Evolutionary conservation across 2,888 invertebrate species (phyloP), one percentile per base, ranked within the genome.

Genomic region (Latheticus oryzae): DNA sequence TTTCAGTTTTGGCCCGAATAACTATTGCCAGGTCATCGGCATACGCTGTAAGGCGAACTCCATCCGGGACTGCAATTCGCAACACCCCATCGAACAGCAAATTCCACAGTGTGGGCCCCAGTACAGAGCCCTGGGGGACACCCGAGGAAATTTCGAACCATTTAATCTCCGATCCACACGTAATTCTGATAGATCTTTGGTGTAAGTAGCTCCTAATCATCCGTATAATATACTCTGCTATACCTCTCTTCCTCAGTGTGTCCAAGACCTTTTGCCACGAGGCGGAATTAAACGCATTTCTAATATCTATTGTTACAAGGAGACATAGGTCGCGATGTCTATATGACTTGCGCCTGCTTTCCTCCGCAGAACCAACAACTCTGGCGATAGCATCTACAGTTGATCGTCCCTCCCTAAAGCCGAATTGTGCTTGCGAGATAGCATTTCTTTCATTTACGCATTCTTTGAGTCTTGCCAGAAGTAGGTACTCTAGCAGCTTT

Each of bases 1-100:
- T n/a, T n/a, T n/a, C n/a, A n/a, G n/a, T n/a, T n/a, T n/a, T n/a
- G n/a, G n/a, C n/a, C n/a, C n/a, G n/a, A n/a, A n/a, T n/a, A n/a
- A n/a, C n/a, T n/a, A 59, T 24, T 1, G 59, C 51, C 8, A 62
- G 40, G 37, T 62, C 62, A 16, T 62, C 58, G 0, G 60, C 57
- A 26, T 35, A 62, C 2, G 43, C 42, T 8, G 56, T 28, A 1
- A 28, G 7, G 8, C 30, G 9, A 3, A 37, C 21, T 3, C 38
- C 48, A 5, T 9, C 8, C 3, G 8, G 24, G 9, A 58, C n/a
- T 2, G 28, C 23, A 8, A 51, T 2, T 4, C 16, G 4, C 15
- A 58, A 17, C 4, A 54, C 19, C 9, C n/a, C 43, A 12, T 45
- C 48, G 5, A 53, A 51, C 12, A 57, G 8, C 1, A 51, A 8